These are phyloP conservation scores for Hipposideros larvatus DNA, from an alignment of 2,797 vertebrate species.

Conservation along the genomic window DNA sequence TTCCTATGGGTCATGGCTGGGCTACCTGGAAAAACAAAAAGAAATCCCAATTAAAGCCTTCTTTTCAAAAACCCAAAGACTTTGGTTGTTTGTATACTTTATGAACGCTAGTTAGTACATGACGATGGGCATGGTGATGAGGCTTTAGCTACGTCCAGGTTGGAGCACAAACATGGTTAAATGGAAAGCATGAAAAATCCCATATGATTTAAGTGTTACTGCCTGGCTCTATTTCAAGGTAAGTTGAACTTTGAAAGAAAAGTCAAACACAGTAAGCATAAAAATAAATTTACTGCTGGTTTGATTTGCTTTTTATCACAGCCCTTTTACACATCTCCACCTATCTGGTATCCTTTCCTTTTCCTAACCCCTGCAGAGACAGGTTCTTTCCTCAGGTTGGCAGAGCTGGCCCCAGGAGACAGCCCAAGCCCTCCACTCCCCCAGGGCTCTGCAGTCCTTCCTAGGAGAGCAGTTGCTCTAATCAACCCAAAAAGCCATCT, in stretches of 20 bases:
- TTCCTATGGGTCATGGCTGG: conserved; percentile 94
- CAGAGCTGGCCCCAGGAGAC: not conserved
- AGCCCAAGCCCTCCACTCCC: not conserved
- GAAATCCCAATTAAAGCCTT: conserved; percentile 68
- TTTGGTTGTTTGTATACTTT: conserved; percentile 56
- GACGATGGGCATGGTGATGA: conserved; percentile 59
- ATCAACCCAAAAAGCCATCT: not conserved
- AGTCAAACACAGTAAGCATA: conserved; percentile 2
- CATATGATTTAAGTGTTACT: conserved; percentile 32
- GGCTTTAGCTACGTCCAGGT: not conserved
- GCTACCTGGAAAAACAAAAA: conserved; percentile 91
- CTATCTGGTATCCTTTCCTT: not conserved
- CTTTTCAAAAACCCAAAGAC: conserved; percentile 42
- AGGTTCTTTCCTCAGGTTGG: not conserved
- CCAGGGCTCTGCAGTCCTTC: not conserved
- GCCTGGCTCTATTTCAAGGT: not conserved
- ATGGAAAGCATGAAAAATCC: not conserved
- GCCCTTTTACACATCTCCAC: not conserved
- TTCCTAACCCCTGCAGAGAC: not conserved
- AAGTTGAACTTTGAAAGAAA: conserved; percentile 33
- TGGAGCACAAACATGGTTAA: not conserved
- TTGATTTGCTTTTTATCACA: not conserved
- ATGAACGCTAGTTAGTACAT: not conserved
- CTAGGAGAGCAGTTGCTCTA: not conserved
- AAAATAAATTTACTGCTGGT: not conserved